Percentiles rank a stretch among this genome's conserved stretches.
These are phyloP conservation scores for Strix aluco DNA, from an alignment of 2,113 vertebrate genomes.

Conservation along the genomic window DNA sequence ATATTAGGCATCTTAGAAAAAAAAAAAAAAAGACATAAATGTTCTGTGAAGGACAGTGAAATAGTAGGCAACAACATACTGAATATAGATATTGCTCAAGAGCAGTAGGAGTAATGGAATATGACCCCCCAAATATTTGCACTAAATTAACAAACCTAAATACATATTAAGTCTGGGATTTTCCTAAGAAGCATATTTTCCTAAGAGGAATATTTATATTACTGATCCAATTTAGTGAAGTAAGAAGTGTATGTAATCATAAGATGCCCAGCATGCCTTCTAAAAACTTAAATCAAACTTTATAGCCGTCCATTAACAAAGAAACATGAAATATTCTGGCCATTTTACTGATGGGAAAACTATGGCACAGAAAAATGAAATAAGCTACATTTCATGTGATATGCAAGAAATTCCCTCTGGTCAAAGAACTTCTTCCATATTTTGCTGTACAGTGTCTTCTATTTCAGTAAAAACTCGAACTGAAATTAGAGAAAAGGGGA, in stretches of 20 bases:
- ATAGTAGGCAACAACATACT: not conserved
- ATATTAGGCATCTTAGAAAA: not conserved
- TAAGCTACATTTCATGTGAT: not conserved
- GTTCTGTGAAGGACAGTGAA: not conserved
- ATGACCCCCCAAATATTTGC: not conserved
- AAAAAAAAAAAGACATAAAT: not conserved
- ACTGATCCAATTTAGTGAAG: not conserved
- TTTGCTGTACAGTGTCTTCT: not conserved
- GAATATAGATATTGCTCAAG: not conserved
- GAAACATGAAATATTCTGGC: not conserved
- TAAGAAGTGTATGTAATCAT: not conserved
- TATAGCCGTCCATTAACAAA: not conserved
- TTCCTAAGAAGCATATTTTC: not conserved
- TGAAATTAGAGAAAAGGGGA: not conserved
- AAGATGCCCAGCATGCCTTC: not conserved
- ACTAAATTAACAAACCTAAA: not conserved
- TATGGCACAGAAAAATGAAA: not conserved
- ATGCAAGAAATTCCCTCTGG: not conserved
- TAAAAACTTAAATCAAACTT: not conserved
- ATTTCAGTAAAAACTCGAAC: not conserved
- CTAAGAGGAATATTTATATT: not conserved
- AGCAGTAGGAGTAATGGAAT: not conserved
- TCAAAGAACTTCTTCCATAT: not conserved
- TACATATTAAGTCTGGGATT: not conserved
- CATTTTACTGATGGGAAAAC: not conserved